Base-by-base conservation (phyloP, 2,797 vertebrate species). In the Thripadectes ignobilis region DNA sequence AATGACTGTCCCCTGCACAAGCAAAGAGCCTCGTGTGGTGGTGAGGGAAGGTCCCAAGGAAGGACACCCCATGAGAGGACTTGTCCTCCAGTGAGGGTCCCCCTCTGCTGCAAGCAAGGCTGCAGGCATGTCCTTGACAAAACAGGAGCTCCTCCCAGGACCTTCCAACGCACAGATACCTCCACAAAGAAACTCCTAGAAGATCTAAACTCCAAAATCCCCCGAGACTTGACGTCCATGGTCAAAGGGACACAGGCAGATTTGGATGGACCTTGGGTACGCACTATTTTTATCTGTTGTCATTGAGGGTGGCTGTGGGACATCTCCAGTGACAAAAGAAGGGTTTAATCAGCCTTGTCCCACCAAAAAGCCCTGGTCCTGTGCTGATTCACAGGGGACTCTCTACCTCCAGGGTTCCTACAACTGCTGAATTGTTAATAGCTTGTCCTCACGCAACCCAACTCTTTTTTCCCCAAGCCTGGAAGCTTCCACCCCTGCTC, bases 401-500 rank as follows among this genome's bases (percentile, higher is more conserved):
- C 32, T 52, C 39, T 62, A 41, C 62, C 66, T 90, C 61, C 8
- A 2, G 65, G 55, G 51, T 59, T 66, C 49, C 43, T 62, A 46
- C 59, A 48, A 17, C 12, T 7, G 0, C 66, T 82, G 75, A 65
- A 92, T 91, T 45, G 12, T 49, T 79, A 78, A 82, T 52, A 88
- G 49, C 49, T 79, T 95, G 80, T 88, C 88, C 88, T 93, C 81
- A 68, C 0, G 1, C 85, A 93, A 86, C 78, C 73, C 73, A 93
- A 32, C 49, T 46, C 4, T 39, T 58, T 65, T 78, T 73, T 81
- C n/a, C 7, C 63, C 0, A 2, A 73, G 30, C 79, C 73, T 55
- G 68, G 85, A 89, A 89, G 24, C 34, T 92, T 88, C 78, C n/a
- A 89, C 48, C 54, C 45, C 85, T 61, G 61, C 73, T 91, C 81